phyloP scores from a whole-genome alignment of 2,888 invertebrate genomes.

The Alcis repandata region DNA sequence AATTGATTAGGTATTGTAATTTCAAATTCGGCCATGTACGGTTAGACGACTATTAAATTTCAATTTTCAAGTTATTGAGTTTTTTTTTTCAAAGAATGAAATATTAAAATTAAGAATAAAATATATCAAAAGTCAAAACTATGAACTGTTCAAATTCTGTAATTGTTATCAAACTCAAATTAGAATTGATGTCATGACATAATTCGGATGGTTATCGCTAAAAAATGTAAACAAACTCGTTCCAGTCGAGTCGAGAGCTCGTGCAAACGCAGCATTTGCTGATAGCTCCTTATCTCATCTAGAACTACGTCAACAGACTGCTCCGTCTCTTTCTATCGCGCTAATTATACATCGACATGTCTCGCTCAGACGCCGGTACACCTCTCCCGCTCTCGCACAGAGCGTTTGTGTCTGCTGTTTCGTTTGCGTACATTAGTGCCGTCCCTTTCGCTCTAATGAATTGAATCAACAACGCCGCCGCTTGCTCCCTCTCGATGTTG shows the following conservation, averaged over 20 bases:
- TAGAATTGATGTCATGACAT: too few species aligned
- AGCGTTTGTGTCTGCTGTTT: conserved; percentile 44
- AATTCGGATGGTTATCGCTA: background rate
- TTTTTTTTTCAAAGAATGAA: too few species aligned
- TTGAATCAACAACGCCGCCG: conserved; percentile 84
- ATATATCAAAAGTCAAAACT: too few species aligned
- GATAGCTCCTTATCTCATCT: conserved; percentile 86
- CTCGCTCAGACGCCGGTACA: conserved; percentile 61
- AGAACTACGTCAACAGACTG: conserved; percentile 83
- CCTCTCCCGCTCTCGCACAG: conserved; percentile 46
- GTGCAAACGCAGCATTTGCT: conserved; percentile 71
- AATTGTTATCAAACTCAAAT: too few species aligned
- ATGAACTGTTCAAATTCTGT: too few species aligned
- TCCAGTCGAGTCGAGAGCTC: conserved; percentile 71
- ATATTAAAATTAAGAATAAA: too few species aligned
- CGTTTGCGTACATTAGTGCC: conserved; percentile 49
- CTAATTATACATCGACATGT: conserved; percentile 50
- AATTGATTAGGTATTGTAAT: too few species aligned
- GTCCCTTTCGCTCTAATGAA: conserved; percentile 76
- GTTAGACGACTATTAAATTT: too few species aligned
- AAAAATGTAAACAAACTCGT: conserved; percentile 18
- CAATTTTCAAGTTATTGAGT: too few species aligned
- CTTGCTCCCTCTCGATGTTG: conserved; percentile 79
- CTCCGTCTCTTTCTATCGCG: conserved; percentile 64
- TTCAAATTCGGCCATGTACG: too few species aligned